Evolutionary conservation across 2,113 vertebrate genomes (phyloP), one percentile per base, ranked within the genome.

Genomic region (Neotoma lepida): DNA sequence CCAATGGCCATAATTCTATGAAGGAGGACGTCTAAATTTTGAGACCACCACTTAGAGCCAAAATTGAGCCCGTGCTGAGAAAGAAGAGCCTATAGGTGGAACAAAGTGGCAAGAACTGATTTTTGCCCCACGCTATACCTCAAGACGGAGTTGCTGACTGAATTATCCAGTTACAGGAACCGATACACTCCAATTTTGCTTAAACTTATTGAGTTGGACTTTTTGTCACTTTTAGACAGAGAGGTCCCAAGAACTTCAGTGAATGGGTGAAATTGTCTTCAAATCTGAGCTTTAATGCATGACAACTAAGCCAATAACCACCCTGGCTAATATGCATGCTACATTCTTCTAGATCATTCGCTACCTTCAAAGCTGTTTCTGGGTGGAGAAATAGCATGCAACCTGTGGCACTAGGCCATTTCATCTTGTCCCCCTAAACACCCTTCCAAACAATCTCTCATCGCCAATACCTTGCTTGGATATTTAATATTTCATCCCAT

Each of bases 251-350:
- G 5, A 92, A 63, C 41, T 84, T 35, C 30, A 44, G 33, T 54
- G 26, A 86, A 28, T 91, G 54, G 88, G 20, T 56, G 28, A 88
- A 95, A 88, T 8, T 51, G 20, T 61, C 94, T 77, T 88, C 51
- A 81, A 13, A 77, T 22, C 58, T 81, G 66, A 94, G 54, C 30
- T 80, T 12, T 4, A 73, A 10, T 18, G 33, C n/a, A 18, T 74
- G 78, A 78, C 77, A 58, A 81, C 9, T 64, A 76, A 84, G 41
- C 51, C 51, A n/a, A 4, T 61, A 56, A 28, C 18, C 30, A 26
- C 8, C 9, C 26, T 18, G 39, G 63, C 26, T 49, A 15, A 44
- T 18, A 56, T 49, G 26, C 41, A 58, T 0, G n/a, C 39, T 4
- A 17, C 2, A 6, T 46, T 5, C 71, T 93, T 89, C 33, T 10